phyloP scores from a whole-genome alignment of 2,888 invertebrate genomes.

The Endomychus coccineus region DNA sequence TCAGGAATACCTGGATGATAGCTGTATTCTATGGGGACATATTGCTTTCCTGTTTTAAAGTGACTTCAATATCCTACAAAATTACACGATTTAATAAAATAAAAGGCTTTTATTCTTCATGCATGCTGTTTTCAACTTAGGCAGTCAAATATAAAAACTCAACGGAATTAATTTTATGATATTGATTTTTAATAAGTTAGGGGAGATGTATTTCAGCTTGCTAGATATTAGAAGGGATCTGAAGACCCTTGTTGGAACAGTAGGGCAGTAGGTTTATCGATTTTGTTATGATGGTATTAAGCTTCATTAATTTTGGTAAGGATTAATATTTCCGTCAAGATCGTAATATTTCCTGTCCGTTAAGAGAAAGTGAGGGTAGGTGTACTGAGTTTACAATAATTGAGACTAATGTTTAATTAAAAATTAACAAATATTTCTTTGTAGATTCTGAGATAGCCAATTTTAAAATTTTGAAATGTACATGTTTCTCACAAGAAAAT shows the following conservation, averaged over 20 bases:
- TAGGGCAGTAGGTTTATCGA: conserved; percentile 16
- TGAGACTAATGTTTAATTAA: no score
- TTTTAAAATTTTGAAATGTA: no score
- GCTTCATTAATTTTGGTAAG: no score
- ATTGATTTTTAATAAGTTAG: conserved; percentile 15
- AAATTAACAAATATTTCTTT: no score
- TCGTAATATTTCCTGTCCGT: no score
- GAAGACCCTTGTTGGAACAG: conserved; percentile 11
- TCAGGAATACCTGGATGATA: conserved; percentile 39
- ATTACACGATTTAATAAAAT: conserved; percentile 28
- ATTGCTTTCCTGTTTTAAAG: conserved; percentile 30
- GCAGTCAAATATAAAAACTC: conserved; percentile 19
- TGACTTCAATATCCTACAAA: conserved; percentile 25
- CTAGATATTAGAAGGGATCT: conserved; percentile 14
- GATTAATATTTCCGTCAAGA: no score
- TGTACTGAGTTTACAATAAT: no score
- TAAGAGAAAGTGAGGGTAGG: no score
- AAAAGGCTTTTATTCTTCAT: conserved; percentile 21
- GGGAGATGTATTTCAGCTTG: conserved; percentile 14
- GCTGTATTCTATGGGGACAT: conserved; percentile 30
- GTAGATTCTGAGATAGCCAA: no score
- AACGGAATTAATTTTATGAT: conserved; percentile 18
- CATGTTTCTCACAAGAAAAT: no score
- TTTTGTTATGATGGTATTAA: no score
- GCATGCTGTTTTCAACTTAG: conserved; percentile 21